phyloP scores from a whole-genome alignment of 2,888 invertebrate species.

The Diabrotica balteata region DNA sequence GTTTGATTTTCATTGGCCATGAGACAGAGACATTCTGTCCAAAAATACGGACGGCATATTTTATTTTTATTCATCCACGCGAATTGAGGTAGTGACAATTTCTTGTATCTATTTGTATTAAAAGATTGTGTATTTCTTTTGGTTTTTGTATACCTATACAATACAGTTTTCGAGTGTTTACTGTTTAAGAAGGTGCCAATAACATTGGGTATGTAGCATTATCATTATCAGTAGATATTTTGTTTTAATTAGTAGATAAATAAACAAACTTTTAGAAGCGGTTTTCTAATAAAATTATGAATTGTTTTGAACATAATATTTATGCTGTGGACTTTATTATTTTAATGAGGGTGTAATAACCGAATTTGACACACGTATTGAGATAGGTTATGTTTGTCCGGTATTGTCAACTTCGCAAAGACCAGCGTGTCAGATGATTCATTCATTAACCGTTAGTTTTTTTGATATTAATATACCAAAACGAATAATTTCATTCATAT shows the following conservation, averaged over 20 bases:
- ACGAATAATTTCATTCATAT: too few relatives aligned
- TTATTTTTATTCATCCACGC: conserved; percentile 32
- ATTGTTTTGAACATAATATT: background rate
- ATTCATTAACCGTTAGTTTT: background rate
- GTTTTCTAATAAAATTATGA: too few relatives aligned
- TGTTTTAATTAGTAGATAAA: too few relatives aligned
- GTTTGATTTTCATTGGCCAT: conserved; percentile 37
- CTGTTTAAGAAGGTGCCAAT: conserved; percentile 6
- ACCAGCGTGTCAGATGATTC: conserved; percentile 4
- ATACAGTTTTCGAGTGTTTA: conserved; percentile 11
- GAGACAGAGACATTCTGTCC: conserved; percentile 39
- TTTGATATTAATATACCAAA: background rate
- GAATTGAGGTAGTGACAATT: conserved; percentile 35
- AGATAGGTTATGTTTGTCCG: conserved; percentile 38
- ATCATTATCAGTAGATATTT: too few relatives aligned
- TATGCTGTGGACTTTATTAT: conserved; percentile 1
- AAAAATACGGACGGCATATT: conserved; percentile 46
- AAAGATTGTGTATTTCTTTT: conserved; percentile 14
- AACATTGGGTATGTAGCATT: conserved; percentile 19
- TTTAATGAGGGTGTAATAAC: conserved; percentile 1
- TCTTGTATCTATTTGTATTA: conserved; percentile 27
- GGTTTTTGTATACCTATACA: conserved; percentile 11
- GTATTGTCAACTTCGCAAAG: conserved; percentile 30
- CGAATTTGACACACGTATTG: conserved; percentile 31
- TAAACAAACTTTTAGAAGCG: too few relatives aligned